Evolutionary conservation across 2,888 invertebrate species (phyloP).

Genomic region (Hypsopygia costalis): DNA sequence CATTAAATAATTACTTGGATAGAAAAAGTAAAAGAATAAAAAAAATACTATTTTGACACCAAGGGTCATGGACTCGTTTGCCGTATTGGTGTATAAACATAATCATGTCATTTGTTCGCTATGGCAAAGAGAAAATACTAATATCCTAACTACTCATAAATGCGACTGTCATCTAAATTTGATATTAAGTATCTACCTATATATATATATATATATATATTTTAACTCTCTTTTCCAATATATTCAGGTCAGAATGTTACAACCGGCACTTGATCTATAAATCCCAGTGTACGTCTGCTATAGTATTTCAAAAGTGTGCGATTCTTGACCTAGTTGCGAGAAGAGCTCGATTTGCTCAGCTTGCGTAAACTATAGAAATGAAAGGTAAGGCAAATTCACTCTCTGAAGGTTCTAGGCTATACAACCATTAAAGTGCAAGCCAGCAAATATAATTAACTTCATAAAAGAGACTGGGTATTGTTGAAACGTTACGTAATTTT

Average conservation of each 20-base stretch:
- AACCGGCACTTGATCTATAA: neutral
- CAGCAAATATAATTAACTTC: slow-evolving; percentile 1
- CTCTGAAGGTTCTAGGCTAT: slow-evolving; percentile 1
- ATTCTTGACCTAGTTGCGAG: slow-evolving; percentile 4
- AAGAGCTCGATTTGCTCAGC: slow-evolving; percentile 4
- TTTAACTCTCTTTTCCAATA: too few relatives aligned
- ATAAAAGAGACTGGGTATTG: slow-evolving; percentile 1
- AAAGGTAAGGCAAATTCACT: slow-evolving; percentile 6
- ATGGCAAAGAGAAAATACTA: too few relatives aligned
- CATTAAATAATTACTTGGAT: too few relatives aligned
- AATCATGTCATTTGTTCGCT: too few relatives aligned
- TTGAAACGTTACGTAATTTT: neutral
- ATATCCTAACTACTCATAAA: too few relatives aligned
- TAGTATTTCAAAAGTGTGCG: slow-evolving; percentile 3
- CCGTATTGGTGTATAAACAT: too few relatives aligned
- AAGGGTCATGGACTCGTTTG: too few relatives aligned
- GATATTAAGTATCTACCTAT: too few relatives aligned
- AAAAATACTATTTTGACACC: too few relatives aligned
- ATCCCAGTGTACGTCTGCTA: slow-evolving; percentile 1
- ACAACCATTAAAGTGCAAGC: neutral
- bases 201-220: too few relatives aligned
- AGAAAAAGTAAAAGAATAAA: too few relatives aligned
- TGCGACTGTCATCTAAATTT: too few relatives aligned
- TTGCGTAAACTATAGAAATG: slow-evolving; percentile 10
- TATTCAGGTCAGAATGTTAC: neutral